Base-by-base conservation (phyloP, 2,113 vertebrate genomes). In the Poecilia latipinna region DNA sequence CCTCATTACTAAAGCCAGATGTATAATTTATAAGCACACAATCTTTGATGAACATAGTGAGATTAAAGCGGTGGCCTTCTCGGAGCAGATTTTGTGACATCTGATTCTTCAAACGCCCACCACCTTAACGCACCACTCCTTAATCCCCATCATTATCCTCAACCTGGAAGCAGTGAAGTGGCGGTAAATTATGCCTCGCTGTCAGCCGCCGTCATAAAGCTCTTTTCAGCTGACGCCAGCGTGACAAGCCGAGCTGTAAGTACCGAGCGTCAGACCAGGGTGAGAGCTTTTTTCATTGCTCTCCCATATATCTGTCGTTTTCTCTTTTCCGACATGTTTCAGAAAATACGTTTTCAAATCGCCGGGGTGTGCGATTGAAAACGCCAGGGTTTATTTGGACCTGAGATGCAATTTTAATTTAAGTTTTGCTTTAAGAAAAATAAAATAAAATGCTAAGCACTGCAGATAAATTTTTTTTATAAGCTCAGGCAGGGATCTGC, bases 161-260 rank as follows among this genome's bases (percentile, higher is more conserved):
- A 88, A 86, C 83, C 82, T 86, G 81, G 72, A 87, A 86, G 82
- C 82, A 64, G 70, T 78, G 73, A 88, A 78, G 78, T 65, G 31
- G 61, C 79, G 71, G 72, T 84, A 88, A 86, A 89, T 88, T 80
- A 88, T 83, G 82, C 82, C 75, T 85, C 75, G 67, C 68, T 83
- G 87, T 81, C 78, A 85, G 80, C 84, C 77, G 79, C 87, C 75
- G 77, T 74, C 75, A 75, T 87, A 80, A 85, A 82, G 68, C 82
- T 70, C 61, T n/a, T 54, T 64, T 88, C 72, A 70, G 79, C 84
- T 86, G 81, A 82, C n/a, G 28, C 70, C 68, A 80, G 64, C 76
- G 72, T 78, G 37, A 44, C 77, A 77, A 42, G 28, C 29, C 61
- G 37, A 32, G 82, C 69, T 82, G 73, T 54, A 82, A 86, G 84